Evolutionary conservation across 2,888 invertebrate genomes (phyloP).

Genomic region (Troglohyphantes excavatus): DNA sequence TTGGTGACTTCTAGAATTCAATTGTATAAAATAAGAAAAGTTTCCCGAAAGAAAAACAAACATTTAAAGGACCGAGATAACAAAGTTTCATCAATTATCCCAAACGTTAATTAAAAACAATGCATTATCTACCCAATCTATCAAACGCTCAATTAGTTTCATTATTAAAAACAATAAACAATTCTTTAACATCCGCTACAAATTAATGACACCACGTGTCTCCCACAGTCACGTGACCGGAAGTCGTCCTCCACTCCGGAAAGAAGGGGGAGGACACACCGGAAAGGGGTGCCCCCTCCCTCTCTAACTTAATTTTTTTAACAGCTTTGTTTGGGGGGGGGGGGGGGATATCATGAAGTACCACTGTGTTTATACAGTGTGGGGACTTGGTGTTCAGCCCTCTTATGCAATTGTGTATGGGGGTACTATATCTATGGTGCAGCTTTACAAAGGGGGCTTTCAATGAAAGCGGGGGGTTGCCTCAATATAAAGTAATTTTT

Average conservation of each 20-base stretch:
- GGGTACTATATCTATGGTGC: neutral
- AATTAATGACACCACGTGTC: neutral
- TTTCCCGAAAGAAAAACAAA: too few relatives aligned
- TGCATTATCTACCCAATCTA: neutral
- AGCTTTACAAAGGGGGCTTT: neutral
- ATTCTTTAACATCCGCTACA: neutral
- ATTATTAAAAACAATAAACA: neutral
- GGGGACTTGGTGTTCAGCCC: neutral
- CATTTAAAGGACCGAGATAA: too few relatives aligned
- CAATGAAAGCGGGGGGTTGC: neutral
- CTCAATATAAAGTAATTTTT: neutral
- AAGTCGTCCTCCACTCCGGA: neutral
- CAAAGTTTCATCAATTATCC: too few relatives aligned
- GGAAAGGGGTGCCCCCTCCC: neutral
- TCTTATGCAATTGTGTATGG: neutral
- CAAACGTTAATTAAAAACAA: too few relatives aligned
- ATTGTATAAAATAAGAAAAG: too few relatives aligned
- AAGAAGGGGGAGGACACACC: neutral
- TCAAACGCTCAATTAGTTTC: neutral
- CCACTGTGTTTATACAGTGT: neutral
- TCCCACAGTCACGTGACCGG: slow-evolving; percentile 5
- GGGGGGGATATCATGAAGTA: neutral
- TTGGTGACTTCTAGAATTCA: too few relatives aligned
- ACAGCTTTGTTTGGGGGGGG: neutral
- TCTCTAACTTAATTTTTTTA: neutral